These are phyloP conservation scores for Erinaceus europaeus DNA, from an alignment of 2,113 vertebrate species.

Conservation along the genomic window DNA sequence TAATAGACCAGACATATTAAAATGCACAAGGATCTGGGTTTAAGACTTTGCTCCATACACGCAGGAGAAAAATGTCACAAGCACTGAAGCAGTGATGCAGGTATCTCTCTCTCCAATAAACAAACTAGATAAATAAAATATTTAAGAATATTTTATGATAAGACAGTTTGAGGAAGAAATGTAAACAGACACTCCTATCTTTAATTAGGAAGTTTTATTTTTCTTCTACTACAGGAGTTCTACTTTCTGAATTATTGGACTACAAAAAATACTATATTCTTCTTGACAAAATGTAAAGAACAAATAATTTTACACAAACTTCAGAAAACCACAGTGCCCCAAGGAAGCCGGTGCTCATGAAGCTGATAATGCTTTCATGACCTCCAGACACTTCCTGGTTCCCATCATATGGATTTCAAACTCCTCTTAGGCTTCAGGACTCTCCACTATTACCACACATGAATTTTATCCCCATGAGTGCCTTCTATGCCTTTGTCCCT, in stretches of 20 bases:
- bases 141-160: no score
- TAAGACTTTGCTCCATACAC: no score
- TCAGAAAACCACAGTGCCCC: neutral
- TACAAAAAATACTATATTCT: conserved; percentile 27
- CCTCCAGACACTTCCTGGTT: neutral
- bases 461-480: neutral
- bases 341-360: neutral
- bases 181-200: neutral
- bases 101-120: no score
- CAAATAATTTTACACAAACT: conserved; percentile 8
- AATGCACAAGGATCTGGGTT: no score
- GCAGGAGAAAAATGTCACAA: no score
- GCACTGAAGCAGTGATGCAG: no score
- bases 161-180: neutral
- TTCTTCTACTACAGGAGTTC: neutral
- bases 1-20: no score
- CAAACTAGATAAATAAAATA: no score
- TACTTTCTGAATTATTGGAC: neutral
- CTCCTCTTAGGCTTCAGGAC: neutral
- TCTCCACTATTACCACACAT: neutral
- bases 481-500: neutral
- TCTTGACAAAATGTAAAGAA: conserved; percentile 23
- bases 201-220: neutral
- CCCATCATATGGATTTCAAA: neutral
- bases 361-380: neutral